Conservation (phyloP, 2,888 invertebrate genomes). For the Scaptomyza parva region DNA sequence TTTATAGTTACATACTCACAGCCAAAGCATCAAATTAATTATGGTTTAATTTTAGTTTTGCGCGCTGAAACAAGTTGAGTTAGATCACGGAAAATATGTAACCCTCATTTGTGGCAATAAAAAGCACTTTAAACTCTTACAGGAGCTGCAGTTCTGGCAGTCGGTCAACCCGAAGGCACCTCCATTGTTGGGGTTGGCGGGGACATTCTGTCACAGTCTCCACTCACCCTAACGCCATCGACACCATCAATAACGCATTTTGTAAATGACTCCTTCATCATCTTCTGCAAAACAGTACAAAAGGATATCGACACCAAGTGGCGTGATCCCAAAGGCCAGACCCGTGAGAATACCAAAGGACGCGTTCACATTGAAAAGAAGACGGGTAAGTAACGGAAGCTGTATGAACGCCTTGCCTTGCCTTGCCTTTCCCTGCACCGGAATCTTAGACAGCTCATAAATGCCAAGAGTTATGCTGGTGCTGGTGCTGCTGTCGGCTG, state of each 20-base stretch:
- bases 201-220: slow-evolving; percentile 18
- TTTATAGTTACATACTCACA: too few relatives aligned
- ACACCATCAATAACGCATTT: slow-evolving; percentile 83
- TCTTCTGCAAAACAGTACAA: slow-evolving; percentile 83
- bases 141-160: slow-evolving; percentile 65
- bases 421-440: too few relatives aligned
- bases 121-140: slow-evolving; percentile 12
- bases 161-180: slow-evolving; percentile 59
- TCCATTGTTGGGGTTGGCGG: slow-evolving; percentile 6
- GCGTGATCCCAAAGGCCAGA: slow-evolving; percentile 83
- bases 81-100: too few relatives aligned
- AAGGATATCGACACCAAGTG: slow-evolving; percentile 82
- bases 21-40: too few relatives aligned
- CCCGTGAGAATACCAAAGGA: slow-evolving; percentile 83
- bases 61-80: too few relatives aligned
- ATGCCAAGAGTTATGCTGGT: slow-evolving; percentile 1
- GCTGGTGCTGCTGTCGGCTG: background rate
- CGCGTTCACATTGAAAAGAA: slow-evolving; percentile 85
- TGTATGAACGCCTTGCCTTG: background rate
- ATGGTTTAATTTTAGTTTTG: too few relatives aligned
- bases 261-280: slow-evolving; percentile 85
- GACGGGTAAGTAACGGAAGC: slow-evolving; percentile 73
- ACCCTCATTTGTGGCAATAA: background rate
- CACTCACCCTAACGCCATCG: slow-evolving; percentile 81
- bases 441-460: background rate